Conservation (phyloP, 1,140 invertebrate species). For the Anoplolepis gracilipes region DNA sequence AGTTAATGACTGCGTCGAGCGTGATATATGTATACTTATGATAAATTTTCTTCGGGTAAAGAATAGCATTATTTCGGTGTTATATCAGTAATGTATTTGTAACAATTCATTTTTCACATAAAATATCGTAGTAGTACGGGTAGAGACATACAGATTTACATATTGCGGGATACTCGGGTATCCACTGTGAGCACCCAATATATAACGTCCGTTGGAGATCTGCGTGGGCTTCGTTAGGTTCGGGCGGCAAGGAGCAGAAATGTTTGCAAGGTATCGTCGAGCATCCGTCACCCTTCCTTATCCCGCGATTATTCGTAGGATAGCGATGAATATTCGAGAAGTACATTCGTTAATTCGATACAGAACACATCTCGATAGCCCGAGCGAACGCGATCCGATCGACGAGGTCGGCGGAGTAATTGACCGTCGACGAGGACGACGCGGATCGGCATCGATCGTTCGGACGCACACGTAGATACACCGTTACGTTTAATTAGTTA, state of each 20-base stretch:
- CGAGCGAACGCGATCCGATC: conserved; percentile 64
- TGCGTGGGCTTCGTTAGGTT: conserved; percentile 51
- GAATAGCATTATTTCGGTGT: conserved; percentile 36
- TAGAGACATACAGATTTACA: conserved; percentile 62
- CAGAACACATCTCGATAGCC: conserved; percentile 75
- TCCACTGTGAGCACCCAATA: conserved; percentile 56
- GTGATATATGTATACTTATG: neutral
- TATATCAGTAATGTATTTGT: conserved; percentile 63
- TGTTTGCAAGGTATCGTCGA: conserved; percentile 11
- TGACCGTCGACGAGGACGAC: conserved; percentile 44
- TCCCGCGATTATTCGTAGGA: conserved; percentile 59
- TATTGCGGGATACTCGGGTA: conserved; percentile 63
- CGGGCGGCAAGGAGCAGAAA: neutral
- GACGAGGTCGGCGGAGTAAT: conserved; percentile 16
- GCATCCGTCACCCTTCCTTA: conserved; percentile 62
- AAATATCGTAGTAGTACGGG: conserved; percentile 60
- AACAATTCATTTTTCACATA: conserved; percentile 63
- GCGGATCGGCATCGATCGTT: conserved; percentile 55
- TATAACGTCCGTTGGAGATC: conserved; percentile 50
- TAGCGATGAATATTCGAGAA: conserved; percentile 63
- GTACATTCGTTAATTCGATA: conserved; percentile 71
- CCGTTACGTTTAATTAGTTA: conserved; percentile 75
- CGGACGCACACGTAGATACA: conserved; percentile 68
- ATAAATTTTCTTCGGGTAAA: conserved; percentile 20
- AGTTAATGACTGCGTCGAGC: neutral